Conservation (phyloP, 2,888 invertebrate genomes). For the Acronicta psi region DNA sequence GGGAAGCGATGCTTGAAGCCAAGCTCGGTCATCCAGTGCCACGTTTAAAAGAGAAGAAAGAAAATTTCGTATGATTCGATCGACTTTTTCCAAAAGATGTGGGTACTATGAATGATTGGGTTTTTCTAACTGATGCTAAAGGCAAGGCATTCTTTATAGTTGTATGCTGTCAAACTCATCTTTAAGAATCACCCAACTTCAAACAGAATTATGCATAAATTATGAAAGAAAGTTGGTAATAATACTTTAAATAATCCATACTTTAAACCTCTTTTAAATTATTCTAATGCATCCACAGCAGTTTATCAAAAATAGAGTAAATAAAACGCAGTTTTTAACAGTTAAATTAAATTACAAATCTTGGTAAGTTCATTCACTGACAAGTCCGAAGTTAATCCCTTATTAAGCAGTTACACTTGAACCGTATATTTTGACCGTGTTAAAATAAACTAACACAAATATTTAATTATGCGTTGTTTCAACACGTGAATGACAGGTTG, state of each 20-base stretch:
- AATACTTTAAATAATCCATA: slow-evolving; percentile 12
- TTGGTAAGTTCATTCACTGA: slow-evolving; percentile 47
- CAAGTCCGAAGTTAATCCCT: slow-evolving; percentile 49
- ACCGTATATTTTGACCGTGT: slow-evolving; percentile 43
- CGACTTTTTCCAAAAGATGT: too few relatives aligned
- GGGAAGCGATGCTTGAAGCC: too few relatives aligned
- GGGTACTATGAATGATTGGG: too few relatives aligned
- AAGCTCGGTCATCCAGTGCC: too few relatives aligned
- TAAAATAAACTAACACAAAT: slow-evolving; percentile 56
- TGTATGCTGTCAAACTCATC: neutral
- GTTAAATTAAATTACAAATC: slow-evolving; percentile 37
- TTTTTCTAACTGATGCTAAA: neutral
- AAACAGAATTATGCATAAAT: slow-evolving; percentile 12
- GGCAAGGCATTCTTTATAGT: neutral
- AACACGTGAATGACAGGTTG: slow-evolving; percentile 57
- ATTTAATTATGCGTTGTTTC: slow-evolving; percentile 60
- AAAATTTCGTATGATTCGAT: too few relatives aligned
- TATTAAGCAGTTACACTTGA: slow-evolving; percentile 42
- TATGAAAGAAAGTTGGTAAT: slow-evolving; percentile 10
- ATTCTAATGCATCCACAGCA: slow-evolving; percentile 11
- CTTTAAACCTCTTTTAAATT: neutral
- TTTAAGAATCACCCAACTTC: neutral
- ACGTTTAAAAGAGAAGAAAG: too few relatives aligned
- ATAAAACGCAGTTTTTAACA: slow-evolving; percentile 33
- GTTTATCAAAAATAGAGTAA: slow-evolving; percentile 26